These are phyloP conservation scores for Tamandua tetradactyla DNA, from an alignment of 2,797 vertebrate species.

Conservation along the genomic window DNA sequence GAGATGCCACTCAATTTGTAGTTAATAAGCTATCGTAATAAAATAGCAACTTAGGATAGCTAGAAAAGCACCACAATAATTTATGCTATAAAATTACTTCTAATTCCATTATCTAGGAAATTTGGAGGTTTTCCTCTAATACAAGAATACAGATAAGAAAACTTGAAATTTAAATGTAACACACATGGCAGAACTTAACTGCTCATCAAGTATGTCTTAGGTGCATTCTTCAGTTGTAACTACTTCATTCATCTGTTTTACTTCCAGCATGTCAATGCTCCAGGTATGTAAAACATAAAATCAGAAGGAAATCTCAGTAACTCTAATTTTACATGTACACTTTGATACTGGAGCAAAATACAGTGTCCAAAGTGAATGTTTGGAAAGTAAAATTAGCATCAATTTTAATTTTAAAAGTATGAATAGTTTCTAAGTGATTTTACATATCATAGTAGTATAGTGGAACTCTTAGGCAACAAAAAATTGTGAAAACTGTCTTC, in stretches of 20 bases:
- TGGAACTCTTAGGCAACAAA: background rate
- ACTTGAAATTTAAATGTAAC: background rate
- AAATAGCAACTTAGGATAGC: background rate
- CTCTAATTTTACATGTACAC: background rate
- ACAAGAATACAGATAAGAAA: background rate
- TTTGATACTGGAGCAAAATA: background rate
- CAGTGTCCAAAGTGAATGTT: background rate
- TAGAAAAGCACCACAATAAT: slow-evolving; percentile 1
- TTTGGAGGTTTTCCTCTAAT: background rate
- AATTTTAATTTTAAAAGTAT: background rate
- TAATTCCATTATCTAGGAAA: background rate
- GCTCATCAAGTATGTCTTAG: background rate
- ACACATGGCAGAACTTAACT: background rate
- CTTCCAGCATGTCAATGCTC: background rate
- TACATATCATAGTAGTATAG: background rate
- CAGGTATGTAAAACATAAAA: background rate
- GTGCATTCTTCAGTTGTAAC: background rate
- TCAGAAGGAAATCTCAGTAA: background rate
- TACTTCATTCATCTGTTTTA: background rate
- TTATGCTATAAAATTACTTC: background rate
- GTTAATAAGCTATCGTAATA: background rate
- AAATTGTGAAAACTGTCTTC: background rate
- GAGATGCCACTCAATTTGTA: too few relatives aligned
- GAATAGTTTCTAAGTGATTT: background rate
- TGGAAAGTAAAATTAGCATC: background rate